phyloP scores from a whole-genome alignment of 1,140 invertebrate species.

The Sinella curviseta region DNA sequence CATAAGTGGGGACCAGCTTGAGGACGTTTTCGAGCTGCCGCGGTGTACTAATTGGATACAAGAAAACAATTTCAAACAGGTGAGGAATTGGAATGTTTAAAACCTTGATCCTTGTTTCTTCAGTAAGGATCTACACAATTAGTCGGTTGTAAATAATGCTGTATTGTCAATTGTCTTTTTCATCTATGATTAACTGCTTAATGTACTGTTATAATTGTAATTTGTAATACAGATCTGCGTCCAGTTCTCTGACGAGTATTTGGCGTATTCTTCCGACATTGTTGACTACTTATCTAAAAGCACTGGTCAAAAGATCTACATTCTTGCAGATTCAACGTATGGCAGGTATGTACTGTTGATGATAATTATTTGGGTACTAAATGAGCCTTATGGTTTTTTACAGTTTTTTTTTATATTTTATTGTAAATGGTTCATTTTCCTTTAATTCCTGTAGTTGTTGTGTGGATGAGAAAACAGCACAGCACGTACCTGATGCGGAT shows the following conservation, averaged over 20 bases:
- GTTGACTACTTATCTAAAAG: slow-evolving; percentile 64
- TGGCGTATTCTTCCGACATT: slow-evolving; percentile 70
- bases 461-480: slow-evolving; percentile 85
- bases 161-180: not conserved
- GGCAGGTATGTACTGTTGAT: slow-evolving; percentile 68
- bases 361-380: slow-evolving; percentile 26
- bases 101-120: not conserved
- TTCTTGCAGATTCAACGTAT: slow-evolving; percentile 90
- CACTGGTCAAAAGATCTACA: slow-evolving; percentile 67
- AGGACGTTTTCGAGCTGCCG: slow-evolving; percentile 58
- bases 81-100: slow-evolving; percentile 55
- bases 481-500: slow-evolving; percentile 77
- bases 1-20: slow-evolving; percentile 4
- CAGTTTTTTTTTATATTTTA: not conserved
- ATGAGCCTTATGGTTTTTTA: not conserved
- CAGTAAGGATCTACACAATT: not conserved
- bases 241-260: slow-evolving; percentile 84
- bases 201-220: not conserved
- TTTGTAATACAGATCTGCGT: slow-evolving; percentile 70
- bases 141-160: not conserved
- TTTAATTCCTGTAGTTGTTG: slow-evolving; percentile 71
- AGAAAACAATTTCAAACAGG: slow-evolving; percentile 65
- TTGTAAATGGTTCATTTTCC: not conserved
- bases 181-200: no score
- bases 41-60: slow-evolving; percentile 68